Evolutionary conservation across 2,113 vertebrate genomes (phyloP), one percentile per base, ranked within the genome.

Genomic region (Manacus vitellinus): DNA sequence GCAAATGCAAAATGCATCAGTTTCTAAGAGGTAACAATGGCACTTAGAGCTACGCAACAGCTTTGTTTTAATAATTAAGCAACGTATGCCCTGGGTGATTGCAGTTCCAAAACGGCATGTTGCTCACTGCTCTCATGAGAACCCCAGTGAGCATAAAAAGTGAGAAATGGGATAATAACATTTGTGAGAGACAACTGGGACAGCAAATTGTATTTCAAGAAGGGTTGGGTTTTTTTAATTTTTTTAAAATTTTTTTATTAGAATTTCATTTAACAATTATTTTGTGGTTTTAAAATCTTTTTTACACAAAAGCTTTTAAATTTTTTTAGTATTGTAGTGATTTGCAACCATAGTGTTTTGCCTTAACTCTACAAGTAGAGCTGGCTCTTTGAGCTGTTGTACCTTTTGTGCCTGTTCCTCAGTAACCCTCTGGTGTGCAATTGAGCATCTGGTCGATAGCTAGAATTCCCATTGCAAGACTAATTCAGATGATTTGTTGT

Each of bases 31-130:
- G 71, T 35, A 90, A 61, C 39, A 73, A 8, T 71, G 63, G n/a
- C 43, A 92, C 89, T 96, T 77, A 79, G 59, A 74, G 46, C 33
- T 47, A 47, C 0, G 1, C 49, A 95, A 71, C 74, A 85, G 25
- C 43, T 94, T 96, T 95, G 71, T 91, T 94, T 96, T 67, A 93
- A 85, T 93, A 95, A 92, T 91, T 94, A 91, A 95, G 80, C 39
- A 67, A 25, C 0, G 0, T 31, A 17, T 56, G 39, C 73, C 37
- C 66, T 94, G 2, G 0, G 21, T 87, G 62, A 51, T 2, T 58
- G 35, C 58, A 39, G 24, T 28, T 96, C 71, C 89, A 89, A 79
- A 95, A 66, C 51, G 75, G 21, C 71, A 55, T 62, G 58, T 66
- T 85, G 62, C 35, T 96, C 49, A 37, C 59, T 92, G 74, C 15